phyloP scores from a whole-genome alignment of 1,140 invertebrate species.

The Leptinotarsa undecemlineata region DNA sequence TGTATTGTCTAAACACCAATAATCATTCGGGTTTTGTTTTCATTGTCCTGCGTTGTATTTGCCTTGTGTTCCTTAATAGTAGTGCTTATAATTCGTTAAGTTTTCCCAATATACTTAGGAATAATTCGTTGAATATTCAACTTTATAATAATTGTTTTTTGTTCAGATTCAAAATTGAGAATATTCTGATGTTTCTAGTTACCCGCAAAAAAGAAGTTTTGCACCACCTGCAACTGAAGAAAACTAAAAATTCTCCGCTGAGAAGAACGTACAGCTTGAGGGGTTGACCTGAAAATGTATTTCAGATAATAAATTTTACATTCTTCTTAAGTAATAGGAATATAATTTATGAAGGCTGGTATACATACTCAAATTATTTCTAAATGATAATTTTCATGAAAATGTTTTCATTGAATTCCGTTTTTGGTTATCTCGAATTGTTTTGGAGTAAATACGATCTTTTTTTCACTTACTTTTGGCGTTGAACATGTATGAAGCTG shows the following conservation, averaged over 20 bases:
- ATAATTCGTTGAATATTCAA: too few species aligned
- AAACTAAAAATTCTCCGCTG: slow-evolving; percentile 31
- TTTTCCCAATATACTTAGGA: too few species aligned
- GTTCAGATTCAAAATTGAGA: too few species aligned
- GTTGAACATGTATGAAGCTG: too few species aligned
- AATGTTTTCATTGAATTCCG: neutral
- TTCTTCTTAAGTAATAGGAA: neutral
- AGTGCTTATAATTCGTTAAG: too few species aligned
- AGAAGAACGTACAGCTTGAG: slow-evolving; percentile 38
- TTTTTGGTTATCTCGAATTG: neutral
- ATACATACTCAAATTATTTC: neutral
- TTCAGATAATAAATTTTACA: slow-evolving; percentile 9
- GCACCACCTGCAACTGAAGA: slow-evolving; percentile 17
- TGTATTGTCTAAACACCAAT: too few species aligned
- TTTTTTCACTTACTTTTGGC: too few species aligned
- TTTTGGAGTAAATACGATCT: neutral
- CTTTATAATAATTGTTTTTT: too few species aligned
- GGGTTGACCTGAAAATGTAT: slow-evolving; percentile 19
- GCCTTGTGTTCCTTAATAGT: too few species aligned
- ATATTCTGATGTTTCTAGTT: neutral
- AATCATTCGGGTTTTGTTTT: too few species aligned
- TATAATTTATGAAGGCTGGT: slow-evolving; percentile 13
- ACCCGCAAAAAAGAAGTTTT: slow-evolving; percentile 25
- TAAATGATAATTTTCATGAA: neutral
- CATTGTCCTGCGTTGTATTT: too few species aligned